These are phyloP conservation scores for Psix sp. DNA, from an alignment of 1,140 invertebrate genomes.

Conservation along the genomic window DNA sequence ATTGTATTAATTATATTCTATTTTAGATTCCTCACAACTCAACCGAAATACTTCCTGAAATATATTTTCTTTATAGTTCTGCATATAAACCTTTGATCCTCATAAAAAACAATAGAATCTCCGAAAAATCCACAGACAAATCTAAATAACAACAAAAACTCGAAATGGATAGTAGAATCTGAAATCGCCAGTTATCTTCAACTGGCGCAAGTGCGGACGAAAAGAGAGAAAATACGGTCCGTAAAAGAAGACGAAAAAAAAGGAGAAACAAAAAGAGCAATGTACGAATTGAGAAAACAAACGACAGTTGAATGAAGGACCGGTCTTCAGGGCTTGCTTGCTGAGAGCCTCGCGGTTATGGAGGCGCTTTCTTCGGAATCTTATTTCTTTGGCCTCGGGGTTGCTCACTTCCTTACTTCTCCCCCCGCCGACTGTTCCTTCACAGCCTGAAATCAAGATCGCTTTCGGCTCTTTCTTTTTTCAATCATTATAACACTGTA, in stretches of 20 bases:
- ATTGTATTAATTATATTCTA: too few relatives aligned
- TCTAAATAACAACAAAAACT: constrained; percentile 23
- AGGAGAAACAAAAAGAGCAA: constrained; percentile 25
- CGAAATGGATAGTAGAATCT: constrained; percentile 27
- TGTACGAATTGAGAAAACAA: constrained; percentile 60
- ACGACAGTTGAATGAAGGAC: constrained; percentile 62
- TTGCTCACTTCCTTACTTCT: constrained; percentile 11
- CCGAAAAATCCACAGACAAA: constrained; percentile 34
- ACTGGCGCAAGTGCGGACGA: constrained; percentile 19
- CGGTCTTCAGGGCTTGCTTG: constrained; percentile 43
- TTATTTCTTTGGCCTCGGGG: constrained; percentile 55
- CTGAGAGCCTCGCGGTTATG: constrained; percentile 44
- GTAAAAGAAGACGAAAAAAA: constrained; percentile 12
- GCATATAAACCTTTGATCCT: constrained; percentile 4
- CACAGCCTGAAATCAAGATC: constrained; percentile 58
- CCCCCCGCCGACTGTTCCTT: constrained; percentile 41
- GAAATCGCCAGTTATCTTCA: constrained; percentile 46
- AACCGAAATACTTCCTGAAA: too few relatives aligned
- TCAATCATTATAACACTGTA: constrained; percentile 59
- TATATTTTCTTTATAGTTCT: too few relatives aligned
- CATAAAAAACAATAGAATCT: constrained; percentile 3
- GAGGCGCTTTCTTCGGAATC: constrained; percentile 47
- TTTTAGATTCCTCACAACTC: too few relatives aligned
- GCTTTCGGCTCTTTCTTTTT: constrained; percentile 41
- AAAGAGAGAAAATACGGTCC: constrained; percentile 7